These are phyloP conservation scores for Otolemur garnettii DNA, from an alignment of 2,113 vertebrate species.

Conservation along the genomic window DNA sequence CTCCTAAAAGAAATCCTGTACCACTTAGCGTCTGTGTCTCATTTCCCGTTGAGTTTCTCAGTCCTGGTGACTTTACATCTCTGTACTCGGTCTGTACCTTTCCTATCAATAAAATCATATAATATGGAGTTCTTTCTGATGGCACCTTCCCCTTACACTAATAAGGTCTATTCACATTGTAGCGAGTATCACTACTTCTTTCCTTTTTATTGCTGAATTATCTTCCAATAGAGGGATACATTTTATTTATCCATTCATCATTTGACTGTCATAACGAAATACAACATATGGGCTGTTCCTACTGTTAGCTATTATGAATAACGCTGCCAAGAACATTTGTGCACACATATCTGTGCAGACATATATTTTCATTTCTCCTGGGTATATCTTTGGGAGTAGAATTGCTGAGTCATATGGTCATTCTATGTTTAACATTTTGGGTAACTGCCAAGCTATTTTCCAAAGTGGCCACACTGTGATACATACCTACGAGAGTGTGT, in stretches of 20 bases:
- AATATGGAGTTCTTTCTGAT: neutral
- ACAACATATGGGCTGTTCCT: neutral
- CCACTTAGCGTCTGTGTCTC: neutral
- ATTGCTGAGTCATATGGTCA: neutral
- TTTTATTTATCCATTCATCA: neutral
- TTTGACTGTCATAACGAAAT: neutral
- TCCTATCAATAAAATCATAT: neutral
- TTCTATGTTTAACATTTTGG: neutral
- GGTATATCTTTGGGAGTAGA: neutral
- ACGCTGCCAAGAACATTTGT: neutral
- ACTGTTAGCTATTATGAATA: neutral
- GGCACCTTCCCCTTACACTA: neutral
- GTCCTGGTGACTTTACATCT: neutral
- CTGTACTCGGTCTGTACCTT: neutral
- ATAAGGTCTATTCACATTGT: neutral
- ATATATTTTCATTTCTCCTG: neutral
- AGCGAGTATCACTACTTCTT: neutral
- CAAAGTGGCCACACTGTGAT: neutral
- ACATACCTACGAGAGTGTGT: neutral
- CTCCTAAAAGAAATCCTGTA: neutral
- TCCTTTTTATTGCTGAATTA: conserved; percentile 41
- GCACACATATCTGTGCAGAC: neutral
- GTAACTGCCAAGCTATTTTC: neutral
- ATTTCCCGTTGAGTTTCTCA: neutral
- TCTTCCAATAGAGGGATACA: neutral